Conservation (phyloP, 2,113 vertebrate species). For the Scatophagus argus region DNA sequence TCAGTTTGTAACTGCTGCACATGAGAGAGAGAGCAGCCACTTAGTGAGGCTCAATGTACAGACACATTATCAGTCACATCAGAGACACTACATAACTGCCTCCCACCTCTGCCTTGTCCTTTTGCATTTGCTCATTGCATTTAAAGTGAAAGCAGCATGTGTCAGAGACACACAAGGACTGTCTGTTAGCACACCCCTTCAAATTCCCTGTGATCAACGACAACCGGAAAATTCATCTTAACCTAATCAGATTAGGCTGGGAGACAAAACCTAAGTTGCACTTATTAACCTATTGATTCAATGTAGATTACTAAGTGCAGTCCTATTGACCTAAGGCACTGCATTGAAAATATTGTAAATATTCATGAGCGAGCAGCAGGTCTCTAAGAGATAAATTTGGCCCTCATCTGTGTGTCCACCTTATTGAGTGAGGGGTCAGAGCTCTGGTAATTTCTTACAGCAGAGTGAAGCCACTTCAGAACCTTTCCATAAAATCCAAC, state of each 20-base stretch:
- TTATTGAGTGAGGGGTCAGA: conserved; percentile 63
- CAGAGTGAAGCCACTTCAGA: conserved; percentile 22
- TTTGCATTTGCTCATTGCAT: conserved; percentile 35
- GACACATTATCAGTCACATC: conserved; percentile 46
- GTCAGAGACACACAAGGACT: conserved; percentile 5
- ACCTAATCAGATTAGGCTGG: conserved; percentile 44
- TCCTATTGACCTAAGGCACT: conserved; percentile 51
- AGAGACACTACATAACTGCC: conserved; percentile 37
- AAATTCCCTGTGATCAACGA: conserved; percentile 16
- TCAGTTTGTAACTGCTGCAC: conserved; percentile 37
- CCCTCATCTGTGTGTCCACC: conserved; percentile 45
- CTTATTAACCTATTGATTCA: conserved; percentile 62
- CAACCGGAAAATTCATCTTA: conserved; percentile 14
- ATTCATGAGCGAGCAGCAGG: conserved; percentile 66
- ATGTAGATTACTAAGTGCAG: conserved; percentile 53
- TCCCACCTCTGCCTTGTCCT: conserved; percentile 27
- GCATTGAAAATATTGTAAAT: conserved; percentile 58
- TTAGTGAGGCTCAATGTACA: conserved; percentile 35
- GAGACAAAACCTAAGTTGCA: conserved; percentile 39
- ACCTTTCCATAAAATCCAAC: conserved; percentile 46
- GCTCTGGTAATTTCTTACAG: conserved; percentile 48
- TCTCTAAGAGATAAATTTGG: conserved; percentile 56
- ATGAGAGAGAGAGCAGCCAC: conserved; percentile 36
- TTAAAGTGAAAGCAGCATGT: conserved; percentile 26
- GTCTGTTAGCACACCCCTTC: conserved; percentile 18